Base-by-base conservation (phyloP, 2,888 invertebrate genomes). In the Xanthia icteritia region DNA sequence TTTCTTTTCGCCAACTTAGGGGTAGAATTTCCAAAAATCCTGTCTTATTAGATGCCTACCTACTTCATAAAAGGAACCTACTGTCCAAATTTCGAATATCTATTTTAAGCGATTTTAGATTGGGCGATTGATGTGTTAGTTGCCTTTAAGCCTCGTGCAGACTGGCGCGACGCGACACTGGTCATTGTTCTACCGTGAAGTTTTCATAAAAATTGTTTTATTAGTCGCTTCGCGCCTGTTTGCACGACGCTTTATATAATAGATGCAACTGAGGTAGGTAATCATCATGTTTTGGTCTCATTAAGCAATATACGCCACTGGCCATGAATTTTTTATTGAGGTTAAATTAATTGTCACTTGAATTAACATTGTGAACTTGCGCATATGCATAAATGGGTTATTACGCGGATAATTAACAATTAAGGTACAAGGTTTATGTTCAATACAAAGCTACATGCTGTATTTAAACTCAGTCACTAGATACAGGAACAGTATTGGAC, bases 291-390 rank as follows among this genome's bases (percentile, higher is more conserved):
- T 87, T 85, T 85, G 83, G 85, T 83, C 84, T 87, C 81, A 90
- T 90, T 89, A 88, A 82, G 73, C 87, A 82, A 77, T 79, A 83
- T 79, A 79, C 67, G 87, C 73, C 69, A 71, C 64, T 88, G 92
- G 86, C 92, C 92, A 86, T 93, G 93, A 93, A 89, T 91, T 89
- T 88, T 89, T 93, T 93, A 96, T 94, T 94, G 94, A 92, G 96
- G 96, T 96, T 95, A 96, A 96, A 94, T 93, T 94, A 94, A 95
- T 95, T 95, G 95, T 93, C 94, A 89, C 92, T 90, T 88, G 86
- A 91, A 92, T 93, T 93, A 93, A 90, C 90, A 91, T 86, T 81
- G 90, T 83, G 89, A 91, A 91, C 90, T 89, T 88, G 83, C 88
- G 89, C 87, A 88, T 89, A 73, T 70, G 82, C 86, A 89, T 89